phyloP scores from a whole-genome alignment of 2,888 invertebrate genomes.

The Polyommatus icarus region DNA sequence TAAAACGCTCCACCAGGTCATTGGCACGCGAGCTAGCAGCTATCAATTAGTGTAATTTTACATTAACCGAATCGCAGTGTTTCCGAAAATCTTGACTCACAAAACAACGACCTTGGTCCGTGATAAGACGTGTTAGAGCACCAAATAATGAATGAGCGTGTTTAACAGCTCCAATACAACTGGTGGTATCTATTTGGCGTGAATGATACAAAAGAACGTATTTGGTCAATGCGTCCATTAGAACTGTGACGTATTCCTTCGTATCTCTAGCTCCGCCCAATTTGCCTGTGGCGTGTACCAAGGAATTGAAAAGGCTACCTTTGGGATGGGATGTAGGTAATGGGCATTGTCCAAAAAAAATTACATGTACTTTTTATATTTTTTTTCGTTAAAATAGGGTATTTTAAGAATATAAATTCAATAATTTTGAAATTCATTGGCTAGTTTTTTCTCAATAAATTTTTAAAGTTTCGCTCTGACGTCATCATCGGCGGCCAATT shows the following conservation, averaged over 20 bases:
- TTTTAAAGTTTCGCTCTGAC: too few species aligned
- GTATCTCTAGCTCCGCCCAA: background rate
- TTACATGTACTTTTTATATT: too few species aligned
- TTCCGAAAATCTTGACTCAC: background rate
- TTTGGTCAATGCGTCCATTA: background rate
- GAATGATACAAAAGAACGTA: background rate
- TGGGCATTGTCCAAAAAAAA: too few species aligned
- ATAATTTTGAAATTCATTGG: too few species aligned
- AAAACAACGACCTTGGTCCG: constrained; percentile 28
- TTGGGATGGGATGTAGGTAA: background rate
- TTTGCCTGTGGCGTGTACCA: background rate
- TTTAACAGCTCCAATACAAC: background rate
- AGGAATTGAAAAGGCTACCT: background rate
- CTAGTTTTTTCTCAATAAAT: too few species aligned
- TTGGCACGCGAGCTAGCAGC: background rate
- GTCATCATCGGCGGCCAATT: too few species aligned
- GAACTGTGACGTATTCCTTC: background rate
- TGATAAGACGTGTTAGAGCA: background rate
- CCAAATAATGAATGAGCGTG: background rate
- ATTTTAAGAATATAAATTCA: too few species aligned
- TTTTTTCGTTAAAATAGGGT: too few species aligned
- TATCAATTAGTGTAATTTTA: background rate
- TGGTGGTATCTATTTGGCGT: background rate
- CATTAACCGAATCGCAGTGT: background rate
- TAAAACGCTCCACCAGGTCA: background rate